Conservation (phyloP, 2,113 vertebrate genomes). For the Procavia capensis region DNA sequence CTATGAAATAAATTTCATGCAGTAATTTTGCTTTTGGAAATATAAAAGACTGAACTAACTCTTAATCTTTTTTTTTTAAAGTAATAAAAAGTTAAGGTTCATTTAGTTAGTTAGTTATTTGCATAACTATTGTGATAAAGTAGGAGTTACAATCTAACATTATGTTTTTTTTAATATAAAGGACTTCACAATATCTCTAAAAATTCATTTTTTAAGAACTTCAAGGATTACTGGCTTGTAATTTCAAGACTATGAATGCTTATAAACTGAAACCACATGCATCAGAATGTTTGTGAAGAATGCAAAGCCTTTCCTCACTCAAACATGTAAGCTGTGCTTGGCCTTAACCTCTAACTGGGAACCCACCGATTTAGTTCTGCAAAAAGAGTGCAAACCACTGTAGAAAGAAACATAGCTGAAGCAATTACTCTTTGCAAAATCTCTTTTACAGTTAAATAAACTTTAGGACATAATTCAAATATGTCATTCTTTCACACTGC, state of each 20-base stretch:
- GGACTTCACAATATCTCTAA: not conserved
- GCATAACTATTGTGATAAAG: not conserved
- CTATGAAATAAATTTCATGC: not conserved
- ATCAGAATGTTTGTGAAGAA: not conserved
- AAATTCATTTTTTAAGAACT: constrained; percentile 29
- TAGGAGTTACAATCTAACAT: not conserved
- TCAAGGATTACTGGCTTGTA: not conserved
- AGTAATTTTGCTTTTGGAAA: constrained; percentile 5
- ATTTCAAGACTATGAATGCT: not conserved
- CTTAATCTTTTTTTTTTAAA: not conserved
- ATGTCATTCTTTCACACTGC: not conserved
- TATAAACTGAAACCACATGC: not conserved
- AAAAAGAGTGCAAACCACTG: not conserved
- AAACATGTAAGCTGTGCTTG: not conserved
- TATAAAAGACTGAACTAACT: not conserved
- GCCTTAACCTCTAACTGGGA: not conserved
- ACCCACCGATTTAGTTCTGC: not conserved
- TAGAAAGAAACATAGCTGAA: constrained; percentile 44
- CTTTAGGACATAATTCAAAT: not conserved
- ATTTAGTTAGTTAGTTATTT: too few species aligned
- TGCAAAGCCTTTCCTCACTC: not conserved
- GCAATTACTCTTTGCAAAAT: constrained; percentile 16
- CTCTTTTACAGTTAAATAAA: constrained; percentile 25
- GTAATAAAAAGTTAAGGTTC: not conserved
- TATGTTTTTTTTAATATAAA: not conserved